phyloP scores from a whole-genome alignment of 2,113 vertebrate species.

The Plotosus lineatus region DNA sequence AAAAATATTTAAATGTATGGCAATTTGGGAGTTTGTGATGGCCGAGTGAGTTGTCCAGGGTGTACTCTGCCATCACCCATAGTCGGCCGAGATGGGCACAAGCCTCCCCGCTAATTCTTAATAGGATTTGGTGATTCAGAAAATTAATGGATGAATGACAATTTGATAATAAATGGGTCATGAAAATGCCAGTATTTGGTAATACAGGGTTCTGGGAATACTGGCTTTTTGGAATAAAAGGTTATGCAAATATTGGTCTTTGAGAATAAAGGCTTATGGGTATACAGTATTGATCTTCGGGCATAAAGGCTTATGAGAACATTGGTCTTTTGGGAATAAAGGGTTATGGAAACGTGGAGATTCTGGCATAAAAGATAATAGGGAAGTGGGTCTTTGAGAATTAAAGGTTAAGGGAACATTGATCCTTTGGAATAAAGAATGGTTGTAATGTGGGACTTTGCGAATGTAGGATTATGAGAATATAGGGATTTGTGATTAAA shows the following conservation, averaged over 20 bases:
- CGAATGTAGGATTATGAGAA: neutral
- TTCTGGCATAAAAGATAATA: neutral
- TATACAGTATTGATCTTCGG: neutral
- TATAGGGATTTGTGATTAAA: neutral
- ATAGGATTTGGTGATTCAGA: neutral
- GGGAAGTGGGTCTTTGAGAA: too few species aligned
- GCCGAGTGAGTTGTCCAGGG: too few species aligned
- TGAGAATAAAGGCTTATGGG: neutral
- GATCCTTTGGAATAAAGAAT: neutral
- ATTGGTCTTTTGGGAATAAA: neutral
- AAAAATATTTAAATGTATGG: neutral
- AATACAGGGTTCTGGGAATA: neutral
- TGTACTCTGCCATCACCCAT: too few species aligned
- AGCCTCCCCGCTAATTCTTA: too few species aligned
- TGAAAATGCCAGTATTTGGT: neutral
- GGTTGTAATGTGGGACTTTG: neutral
- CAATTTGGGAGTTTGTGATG: too few species aligned
- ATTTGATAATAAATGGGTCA: neutral
- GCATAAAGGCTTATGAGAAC: neutral
- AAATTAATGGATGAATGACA: neutral
- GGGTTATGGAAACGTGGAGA: neutral
- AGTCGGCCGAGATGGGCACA: too few species aligned
- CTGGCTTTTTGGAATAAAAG: neutral
- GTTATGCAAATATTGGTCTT: neutral
- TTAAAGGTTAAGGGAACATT: neutral